Conservation (phyloP, 2,888 invertebrate species). For the Andrena camellia region DNA sequence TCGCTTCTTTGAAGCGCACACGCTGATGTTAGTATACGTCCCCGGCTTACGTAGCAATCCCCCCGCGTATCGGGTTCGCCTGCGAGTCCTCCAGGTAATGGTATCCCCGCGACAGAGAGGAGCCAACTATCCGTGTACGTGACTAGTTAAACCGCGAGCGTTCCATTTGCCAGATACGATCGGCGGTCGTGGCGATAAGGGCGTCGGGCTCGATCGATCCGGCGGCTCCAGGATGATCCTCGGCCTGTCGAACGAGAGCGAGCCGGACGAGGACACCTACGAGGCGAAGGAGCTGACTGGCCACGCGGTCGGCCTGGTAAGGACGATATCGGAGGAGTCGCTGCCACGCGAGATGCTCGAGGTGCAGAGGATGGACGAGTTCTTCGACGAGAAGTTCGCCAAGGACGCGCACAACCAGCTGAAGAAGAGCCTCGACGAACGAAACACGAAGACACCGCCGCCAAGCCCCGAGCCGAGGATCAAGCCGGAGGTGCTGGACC, state of each 20-base stretch:
- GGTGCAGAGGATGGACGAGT: slow-evolving; percentile 61
- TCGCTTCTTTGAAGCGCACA: background rate
- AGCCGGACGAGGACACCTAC: slow-evolving; percentile 76
- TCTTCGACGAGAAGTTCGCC: slow-evolving; percentile 68
- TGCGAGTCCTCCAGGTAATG: slow-evolving; percentile 26
- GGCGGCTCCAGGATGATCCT: slow-evolving; percentile 66
- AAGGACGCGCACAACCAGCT: slow-evolving; percentile 65
- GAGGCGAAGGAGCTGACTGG: slow-evolving; percentile 76
- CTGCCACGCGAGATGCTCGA: slow-evolving; percentile 81
- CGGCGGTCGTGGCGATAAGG: slow-evolving; percentile 52
- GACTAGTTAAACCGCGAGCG: slow-evolving; percentile 64
- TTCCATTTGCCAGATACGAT: slow-evolving; percentile 75
- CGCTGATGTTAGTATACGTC: too few relatives aligned
- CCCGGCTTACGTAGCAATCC: too few relatives aligned
- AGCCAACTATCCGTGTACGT: slow-evolving; percentile 66
- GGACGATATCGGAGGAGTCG: slow-evolving; percentile 83
- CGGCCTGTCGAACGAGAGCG: slow-evolving; percentile 79
- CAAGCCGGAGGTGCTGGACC: slow-evolving; percentile 70
- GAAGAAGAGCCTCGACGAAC: slow-evolving; percentile 55
- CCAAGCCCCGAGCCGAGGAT: slow-evolving; percentile 79
- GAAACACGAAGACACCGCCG: slow-evolving; percentile 76
- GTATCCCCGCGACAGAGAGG: slow-evolving; percentile 44
- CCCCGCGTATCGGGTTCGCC: background rate
- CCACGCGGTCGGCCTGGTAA: slow-evolving; percentile 55
- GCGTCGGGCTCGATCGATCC: slow-evolving; percentile 54